Base-by-base conservation (phyloP, 2,888 invertebrate species). In the Philhelius pedissequus region DNA sequence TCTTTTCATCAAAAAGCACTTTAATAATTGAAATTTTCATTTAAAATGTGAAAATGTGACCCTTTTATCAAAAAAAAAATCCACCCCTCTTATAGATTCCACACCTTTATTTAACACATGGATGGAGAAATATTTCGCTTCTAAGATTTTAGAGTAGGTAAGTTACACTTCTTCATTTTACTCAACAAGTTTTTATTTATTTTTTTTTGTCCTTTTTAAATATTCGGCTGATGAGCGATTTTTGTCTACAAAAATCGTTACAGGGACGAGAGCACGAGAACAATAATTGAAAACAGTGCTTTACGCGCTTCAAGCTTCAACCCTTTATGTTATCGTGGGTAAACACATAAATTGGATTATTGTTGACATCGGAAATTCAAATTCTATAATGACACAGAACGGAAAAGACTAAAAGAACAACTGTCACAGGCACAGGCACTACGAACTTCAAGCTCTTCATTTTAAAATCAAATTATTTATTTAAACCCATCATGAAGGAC, bases 321-420 rank as follows among this genome's bases (percentile, higher is more conserved):
- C 69, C 80, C 69, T 62, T 62, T 48, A n/a, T n/a, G n/a, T n/a
- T n/a, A 35, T 64, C 64, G 9, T 45, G 60, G 38, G 50, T 68
- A 68, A 58, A 74, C 60, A 45, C 27, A 68, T 52, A 52, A 74
- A 69, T 75, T 45, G 75, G 80, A 35, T 80, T 68, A 75, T 48
- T 75, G 68, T 80, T 75, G 74, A 75, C 48, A 62, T 69, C 45
- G 58, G 75, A 69, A 80, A 80, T 75, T 80, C 69, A 75, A 80
- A 75, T 80, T 80, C 69, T 32, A 35, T 40, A 74, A 62, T 64
- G 69, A 75, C 54, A 64, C 38, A 75, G 60, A 69, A 75, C 4
- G 30, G 11, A 48, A 32, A 48, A n/a, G 8, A n/a, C 4, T 9
- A 48, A 7, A 30, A 2, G n/a, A 58, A 38, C 25, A 40, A 18